Evolutionary conservation across 2,888 invertebrate species (phyloP).

Genomic region (Teleiodes luculella): DNA sequence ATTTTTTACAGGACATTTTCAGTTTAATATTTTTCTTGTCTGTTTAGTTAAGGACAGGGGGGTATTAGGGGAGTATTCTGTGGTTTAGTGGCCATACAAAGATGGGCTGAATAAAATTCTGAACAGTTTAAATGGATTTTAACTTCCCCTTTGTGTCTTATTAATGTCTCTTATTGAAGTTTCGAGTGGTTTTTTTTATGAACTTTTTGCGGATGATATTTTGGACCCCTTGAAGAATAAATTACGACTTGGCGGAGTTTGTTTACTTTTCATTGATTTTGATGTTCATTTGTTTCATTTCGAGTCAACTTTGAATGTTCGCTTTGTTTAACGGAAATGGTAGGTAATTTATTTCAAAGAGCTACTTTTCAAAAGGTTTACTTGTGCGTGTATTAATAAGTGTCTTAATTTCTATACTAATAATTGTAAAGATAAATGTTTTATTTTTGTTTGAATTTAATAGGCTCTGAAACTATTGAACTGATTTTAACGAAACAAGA

Average conservation of each 20-base stretch:
- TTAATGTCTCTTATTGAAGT: slow-evolving; percentile 20
- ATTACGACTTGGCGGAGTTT: not conserved
- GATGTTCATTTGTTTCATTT: not conserved
- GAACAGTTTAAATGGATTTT: slow-evolving; percentile 21
- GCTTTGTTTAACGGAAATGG: not conserved
- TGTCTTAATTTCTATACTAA: no score
- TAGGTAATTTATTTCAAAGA: no score
- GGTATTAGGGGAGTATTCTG: not conserved
- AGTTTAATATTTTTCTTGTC: no score
- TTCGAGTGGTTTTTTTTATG: slow-evolving; percentile 10
- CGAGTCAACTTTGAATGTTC: not conserved
- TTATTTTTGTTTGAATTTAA: no score
- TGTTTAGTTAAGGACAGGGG: no score
- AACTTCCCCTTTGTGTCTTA: slow-evolving; percentile 19
- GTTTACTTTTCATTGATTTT: slow-evolving; percentile 16
- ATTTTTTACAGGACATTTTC: no score
- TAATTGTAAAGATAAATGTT: no score
- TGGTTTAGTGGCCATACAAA: slow-evolving; percentile 5
- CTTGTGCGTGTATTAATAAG: no score
- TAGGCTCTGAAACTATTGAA: no score
- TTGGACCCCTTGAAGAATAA: not conserved
- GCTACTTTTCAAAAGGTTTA: no score
- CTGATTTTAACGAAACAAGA: no score
- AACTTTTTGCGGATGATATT: slow-evolving; percentile 13
- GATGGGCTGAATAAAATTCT: slow-evolving; percentile 10